Evolutionary conservation across 1,140 invertebrate genomes (phyloP).

Genomic region (Galleria mellonella): DNA sequence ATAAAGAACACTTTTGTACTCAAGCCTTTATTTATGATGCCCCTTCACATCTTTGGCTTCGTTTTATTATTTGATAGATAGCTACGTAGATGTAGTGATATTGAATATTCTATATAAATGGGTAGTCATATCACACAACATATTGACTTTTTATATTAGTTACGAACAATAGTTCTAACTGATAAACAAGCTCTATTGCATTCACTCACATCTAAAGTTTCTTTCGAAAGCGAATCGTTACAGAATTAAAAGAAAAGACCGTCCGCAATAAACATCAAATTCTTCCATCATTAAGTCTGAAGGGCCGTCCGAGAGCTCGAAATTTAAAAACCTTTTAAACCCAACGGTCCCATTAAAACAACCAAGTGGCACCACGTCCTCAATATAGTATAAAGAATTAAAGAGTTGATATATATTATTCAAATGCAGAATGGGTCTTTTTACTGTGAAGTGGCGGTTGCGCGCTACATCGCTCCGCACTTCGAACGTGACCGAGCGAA

Average conservation of each 20-base stretch:
- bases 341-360: conserved; percentile 4
- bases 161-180: too few species aligned
- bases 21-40: conserved; percentile 65
- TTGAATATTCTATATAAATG: conserved; percentile 20
- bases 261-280: conserved; percentile 2
- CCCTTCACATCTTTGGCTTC: conserved; percentile 58
- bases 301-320: background rate
- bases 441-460: conserved; percentile 59
- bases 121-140: too few species aligned
- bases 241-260: background rate
- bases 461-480: conserved; percentile 66
- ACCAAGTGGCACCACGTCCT: conserved; percentile 8
- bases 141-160: too few species aligned
- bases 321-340: conserved; percentile 1
- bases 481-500: conserved; percentile 59
- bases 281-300: background rate
- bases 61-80: conserved; percentile 40
- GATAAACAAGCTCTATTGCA: too few species aligned
- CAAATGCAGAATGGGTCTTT: conserved; percentile 49
- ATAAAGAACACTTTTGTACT: conserved; percentile 71
- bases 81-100: conserved; percentile 20
- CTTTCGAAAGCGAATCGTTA: background rate
- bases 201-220: background rate
- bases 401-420: conserved; percentile 62
- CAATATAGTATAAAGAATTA: conserved; percentile 33